Evolutionary conservation across 2,888 invertebrate genomes (phyloP).

Genomic region (Euplexia lucipara): DNA sequence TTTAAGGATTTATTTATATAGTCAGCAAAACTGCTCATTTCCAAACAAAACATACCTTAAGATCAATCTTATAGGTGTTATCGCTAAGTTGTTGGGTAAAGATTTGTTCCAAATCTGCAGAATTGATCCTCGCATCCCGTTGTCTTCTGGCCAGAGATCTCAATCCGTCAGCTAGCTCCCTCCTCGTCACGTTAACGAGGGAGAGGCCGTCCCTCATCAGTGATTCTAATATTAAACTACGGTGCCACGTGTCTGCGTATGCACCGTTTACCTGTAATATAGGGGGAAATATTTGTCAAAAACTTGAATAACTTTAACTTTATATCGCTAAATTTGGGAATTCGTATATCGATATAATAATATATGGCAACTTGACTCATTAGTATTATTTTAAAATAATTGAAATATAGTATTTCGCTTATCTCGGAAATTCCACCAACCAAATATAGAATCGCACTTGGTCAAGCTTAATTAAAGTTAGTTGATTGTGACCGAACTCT

Average conservation of each 20-base stretch:
- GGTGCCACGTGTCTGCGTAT: slow-evolving; percentile 92
- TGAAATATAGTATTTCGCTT: background rate
- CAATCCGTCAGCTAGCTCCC: slow-evolving; percentile 89
- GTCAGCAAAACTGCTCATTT: background rate
- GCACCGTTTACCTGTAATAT: slow-evolving; percentile 91
- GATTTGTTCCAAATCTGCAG: slow-evolving; percentile 81
- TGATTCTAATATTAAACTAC: slow-evolving; percentile 85
- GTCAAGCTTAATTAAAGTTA: slow-evolving; percentile 19
- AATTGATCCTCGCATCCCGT: slow-evolving; percentile 79
- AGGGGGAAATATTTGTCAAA: background rate
- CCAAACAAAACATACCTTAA: slow-evolving; percentile 74
- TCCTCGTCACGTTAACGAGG: slow-evolving; percentile 88
- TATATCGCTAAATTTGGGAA: background rate
- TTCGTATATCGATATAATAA: slow-evolving; percentile 4
- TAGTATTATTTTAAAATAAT: background rate
- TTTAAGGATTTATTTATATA: background rate
- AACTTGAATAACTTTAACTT: background rate
- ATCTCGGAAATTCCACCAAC: slow-evolving; percentile 4
- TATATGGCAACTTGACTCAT: background rate
- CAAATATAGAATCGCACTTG: slow-evolving; percentile 6
- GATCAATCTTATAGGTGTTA: slow-evolving; percentile 83
- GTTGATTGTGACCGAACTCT: background rate
- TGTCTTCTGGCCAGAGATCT: slow-evolving; percentile 84
- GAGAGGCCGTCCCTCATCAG: slow-evolving; percentile 88
- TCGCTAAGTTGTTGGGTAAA: slow-evolving; percentile 82